Evolutionary conservation across 2,113 vertebrate species (phyloP).

Genomic region (Thunnus thynnus): DNA sequence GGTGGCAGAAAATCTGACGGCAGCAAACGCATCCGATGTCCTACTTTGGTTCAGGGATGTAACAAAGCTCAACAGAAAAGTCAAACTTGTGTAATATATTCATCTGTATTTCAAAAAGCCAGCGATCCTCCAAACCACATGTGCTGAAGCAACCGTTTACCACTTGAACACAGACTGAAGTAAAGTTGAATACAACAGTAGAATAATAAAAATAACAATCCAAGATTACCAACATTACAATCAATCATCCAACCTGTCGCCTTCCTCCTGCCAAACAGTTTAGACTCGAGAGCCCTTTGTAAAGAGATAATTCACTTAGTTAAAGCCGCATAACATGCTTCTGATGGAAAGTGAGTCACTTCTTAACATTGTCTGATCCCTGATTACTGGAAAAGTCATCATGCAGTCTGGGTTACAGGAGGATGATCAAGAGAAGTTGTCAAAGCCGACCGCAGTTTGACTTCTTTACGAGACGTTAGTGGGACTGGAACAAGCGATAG

Average conservation of each 20-base stretch:
- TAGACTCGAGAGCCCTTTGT: neutral
- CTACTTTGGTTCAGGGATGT: neutral
- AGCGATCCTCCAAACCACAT: neutral
- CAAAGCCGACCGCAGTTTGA: slow-evolving; percentile 7
- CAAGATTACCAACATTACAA: neutral
- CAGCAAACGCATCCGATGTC: too few species aligned
- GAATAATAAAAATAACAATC: neutral
- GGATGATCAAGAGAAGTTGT: slow-evolving; percentile 23
- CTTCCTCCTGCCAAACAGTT: slow-evolving; percentile 6
- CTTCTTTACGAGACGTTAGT: neutral
- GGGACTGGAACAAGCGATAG: neutral
- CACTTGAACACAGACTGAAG: neutral
- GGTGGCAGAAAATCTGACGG: too few species aligned
- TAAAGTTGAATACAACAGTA: neutral
- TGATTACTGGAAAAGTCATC: slow-evolving; percentile 30
- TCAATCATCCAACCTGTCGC: neutral
- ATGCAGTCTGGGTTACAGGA: neutral
- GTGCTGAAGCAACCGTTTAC: neutral
- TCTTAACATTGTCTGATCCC: neutral
- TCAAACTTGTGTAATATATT: too few species aligned
- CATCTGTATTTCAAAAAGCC: neutral
- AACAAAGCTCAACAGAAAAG: neutral
- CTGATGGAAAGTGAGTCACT: slow-evolving; percentile 42
- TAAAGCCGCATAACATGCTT: slow-evolving; percentile 11
- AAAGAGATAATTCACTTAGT: neutral